Percentiles rank a stretch among this genome's conserved stretches.
phyloP scores from a whole-genome alignment of 2,113 vertebrate genomes.

The Pelusios castaneus region DNA sequence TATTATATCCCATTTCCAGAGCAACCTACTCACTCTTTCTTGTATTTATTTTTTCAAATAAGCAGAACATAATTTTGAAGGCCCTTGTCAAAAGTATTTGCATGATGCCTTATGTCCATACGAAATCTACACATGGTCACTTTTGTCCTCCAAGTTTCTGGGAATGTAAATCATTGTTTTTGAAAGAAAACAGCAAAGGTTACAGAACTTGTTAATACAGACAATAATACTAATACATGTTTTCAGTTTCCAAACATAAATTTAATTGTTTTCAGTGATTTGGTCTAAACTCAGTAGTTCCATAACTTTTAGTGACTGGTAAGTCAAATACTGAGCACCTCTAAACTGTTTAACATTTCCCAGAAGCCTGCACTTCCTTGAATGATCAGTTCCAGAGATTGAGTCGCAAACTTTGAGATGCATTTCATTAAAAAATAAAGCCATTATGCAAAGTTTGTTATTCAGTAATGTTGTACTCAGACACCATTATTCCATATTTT shows the following conservation, averaged over 20 bases:
- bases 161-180: neutral
- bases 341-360: neutral
- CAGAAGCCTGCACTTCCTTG: neutral
- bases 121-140: neutral
- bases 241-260: neutral
- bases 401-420: neutral
- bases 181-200: neutral
- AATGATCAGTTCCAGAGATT: neutral
- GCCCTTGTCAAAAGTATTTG: neutral
- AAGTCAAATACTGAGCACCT: neutral
- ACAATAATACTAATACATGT: neutral
- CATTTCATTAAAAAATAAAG: neutral
- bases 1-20: neutral
- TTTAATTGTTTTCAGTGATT: neutral
- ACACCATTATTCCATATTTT: neutral
- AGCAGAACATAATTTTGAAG: neutral
- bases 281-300: neutral
- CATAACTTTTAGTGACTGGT: neutral
- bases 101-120: neutral
- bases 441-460: neutral
- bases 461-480: neutral
- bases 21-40: neutral
- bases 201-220: neutral
- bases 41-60: neutral
- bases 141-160: neutral